Conservation (phyloP, 2,113 vertebrate species). For the Macrotis lagotis region DNA sequence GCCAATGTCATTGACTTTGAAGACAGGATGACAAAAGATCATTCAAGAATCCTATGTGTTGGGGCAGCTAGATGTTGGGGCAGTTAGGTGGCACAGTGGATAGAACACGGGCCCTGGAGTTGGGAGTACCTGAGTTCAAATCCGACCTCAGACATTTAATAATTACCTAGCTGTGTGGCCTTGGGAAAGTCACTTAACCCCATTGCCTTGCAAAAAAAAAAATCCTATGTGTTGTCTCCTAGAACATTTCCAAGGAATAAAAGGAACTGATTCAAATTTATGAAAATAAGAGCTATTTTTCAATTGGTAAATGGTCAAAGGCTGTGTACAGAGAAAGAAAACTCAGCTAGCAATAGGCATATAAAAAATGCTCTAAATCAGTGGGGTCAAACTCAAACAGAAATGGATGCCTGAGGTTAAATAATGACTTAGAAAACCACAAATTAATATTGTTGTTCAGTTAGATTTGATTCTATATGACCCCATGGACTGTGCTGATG, state of each 20-base stretch:
- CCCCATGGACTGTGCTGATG: background rate
- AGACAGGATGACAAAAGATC: background rate
- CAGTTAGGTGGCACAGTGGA: too few relatives aligned
- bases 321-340: background rate
- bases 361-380: background rate
- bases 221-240: background rate
- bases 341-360: background rate
- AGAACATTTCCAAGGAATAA: background rate
- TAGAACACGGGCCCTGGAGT: too few relatives aligned
- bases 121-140: too few relatives aligned
- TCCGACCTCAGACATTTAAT: too few relatives aligned
- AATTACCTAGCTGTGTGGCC: too few relatives aligned
- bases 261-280: background rate
- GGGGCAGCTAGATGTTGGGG: too few relatives aligned
- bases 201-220: too few relatives aligned
- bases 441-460: background rate
- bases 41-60: background rate
- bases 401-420: background rate
- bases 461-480: background rate
- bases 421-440: background rate
- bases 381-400: background rate
- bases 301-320: background rate
- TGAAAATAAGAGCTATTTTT: background rate
- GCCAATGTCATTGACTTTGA: background rate
- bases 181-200: too few relatives aligned